phyloP scores from a whole-genome alignment of 2,888 invertebrate genomes.

The Ecliptopera silaceata region DNA sequence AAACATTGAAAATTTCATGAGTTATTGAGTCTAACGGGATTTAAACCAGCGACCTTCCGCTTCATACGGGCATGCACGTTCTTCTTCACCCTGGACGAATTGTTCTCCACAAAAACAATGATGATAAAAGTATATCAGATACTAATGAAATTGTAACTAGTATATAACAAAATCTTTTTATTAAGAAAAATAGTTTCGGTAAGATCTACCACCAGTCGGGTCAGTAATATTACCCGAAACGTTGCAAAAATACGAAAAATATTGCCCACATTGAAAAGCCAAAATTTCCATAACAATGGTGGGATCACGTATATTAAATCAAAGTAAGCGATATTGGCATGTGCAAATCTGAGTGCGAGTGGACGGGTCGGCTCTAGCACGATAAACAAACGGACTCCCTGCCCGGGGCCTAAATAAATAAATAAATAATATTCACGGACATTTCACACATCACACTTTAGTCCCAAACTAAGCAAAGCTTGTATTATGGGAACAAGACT shows the following conservation, averaged over 20 bases:
- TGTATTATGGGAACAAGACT: too few relatives aligned
- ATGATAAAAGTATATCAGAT: too few relatives aligned
- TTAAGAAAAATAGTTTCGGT: background rate
- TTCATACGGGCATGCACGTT: too few relatives aligned
- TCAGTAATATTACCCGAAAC: slow-evolving; percentile 10
- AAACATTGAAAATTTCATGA: too few relatives aligned
- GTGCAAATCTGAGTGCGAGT: slow-evolving; percentile 30
- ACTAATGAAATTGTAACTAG: background rate
- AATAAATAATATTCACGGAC: too few relatives aligned
- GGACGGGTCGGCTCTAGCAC: slow-evolving; percentile 11
- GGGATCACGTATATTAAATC: slow-evolving; percentile 39
- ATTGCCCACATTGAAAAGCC: slow-evolving; percentile 13
- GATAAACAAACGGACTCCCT: slow-evolving; percentile 30
- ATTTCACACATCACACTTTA: too few relatives aligned
- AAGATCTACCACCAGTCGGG: background rate
- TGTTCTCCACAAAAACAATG: too few relatives aligned
- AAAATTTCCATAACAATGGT: slow-evolving; percentile 32
- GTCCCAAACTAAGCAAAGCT: too few relatives aligned
- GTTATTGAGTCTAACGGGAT: too few relatives aligned
- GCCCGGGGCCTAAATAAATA: too few relatives aligned
- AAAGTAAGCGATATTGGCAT: slow-evolving; percentile 37
- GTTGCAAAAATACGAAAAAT: slow-evolving; percentile 17
- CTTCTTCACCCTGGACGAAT: too few relatives aligned
- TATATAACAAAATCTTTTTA: background rate
- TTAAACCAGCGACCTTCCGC: too few relatives aligned